phyloP scores from a whole-genome alignment of 2,797 vertebrate species.

The Xenops minutus region DNA sequence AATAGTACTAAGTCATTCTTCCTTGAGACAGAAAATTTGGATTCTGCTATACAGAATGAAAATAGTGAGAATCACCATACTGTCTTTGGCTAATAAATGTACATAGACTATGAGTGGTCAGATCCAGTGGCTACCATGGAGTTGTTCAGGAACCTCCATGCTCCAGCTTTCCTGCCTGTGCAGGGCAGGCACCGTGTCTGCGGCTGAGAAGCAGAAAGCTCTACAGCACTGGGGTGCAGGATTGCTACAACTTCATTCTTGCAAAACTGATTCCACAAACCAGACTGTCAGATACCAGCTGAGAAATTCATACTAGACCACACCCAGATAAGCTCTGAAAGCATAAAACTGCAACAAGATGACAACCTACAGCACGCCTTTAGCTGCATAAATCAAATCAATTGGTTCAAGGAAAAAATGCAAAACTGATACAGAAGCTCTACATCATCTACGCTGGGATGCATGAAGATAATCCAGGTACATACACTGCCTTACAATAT shows the following conservation, averaged over 20 bases:
- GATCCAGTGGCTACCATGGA: neutral
- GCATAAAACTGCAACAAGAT: neutral
- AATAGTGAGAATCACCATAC: neutral
- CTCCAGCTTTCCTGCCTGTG: neutral
- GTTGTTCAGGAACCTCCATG: neutral
- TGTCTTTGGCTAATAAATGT: neutral
- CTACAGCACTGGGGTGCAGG: neutral
- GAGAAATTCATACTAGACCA: conserved; percentile 39
- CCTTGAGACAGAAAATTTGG: neutral
- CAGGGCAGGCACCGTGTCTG: neutral
- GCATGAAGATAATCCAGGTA: neutral
- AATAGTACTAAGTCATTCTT: neutral
- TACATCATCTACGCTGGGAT: neutral
- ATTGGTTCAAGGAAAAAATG: neutral
- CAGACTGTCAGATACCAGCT: conserved; percentile 53
- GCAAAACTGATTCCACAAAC: conserved; percentile 62
- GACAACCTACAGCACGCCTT: neutral
- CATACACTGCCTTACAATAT: neutral
- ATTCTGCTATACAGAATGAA: neutral
- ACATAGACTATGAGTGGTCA: neutral
- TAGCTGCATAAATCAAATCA: neutral
- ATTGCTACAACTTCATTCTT: conserved; percentile 53
- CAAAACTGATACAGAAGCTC: neutral
- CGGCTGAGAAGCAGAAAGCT: neutral
- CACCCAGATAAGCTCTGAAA: conserved; percentile 43